phyloP scores from a whole-genome alignment of 2,797 vertebrate genomes.

The Molossus alvarezi region DNA sequence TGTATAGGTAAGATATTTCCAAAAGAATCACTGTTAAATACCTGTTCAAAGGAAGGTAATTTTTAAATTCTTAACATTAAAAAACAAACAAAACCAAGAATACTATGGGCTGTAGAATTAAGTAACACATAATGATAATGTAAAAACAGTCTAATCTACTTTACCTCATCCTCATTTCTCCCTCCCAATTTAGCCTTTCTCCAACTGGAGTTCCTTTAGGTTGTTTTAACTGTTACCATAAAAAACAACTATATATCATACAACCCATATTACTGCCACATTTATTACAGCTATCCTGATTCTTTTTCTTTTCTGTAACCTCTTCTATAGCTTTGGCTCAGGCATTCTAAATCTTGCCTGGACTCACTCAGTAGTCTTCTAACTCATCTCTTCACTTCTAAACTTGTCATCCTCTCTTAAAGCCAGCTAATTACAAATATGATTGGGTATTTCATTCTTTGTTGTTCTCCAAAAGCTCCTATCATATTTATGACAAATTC shows the following conservation, averaged over 20 bases:
- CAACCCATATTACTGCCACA: not conserved
- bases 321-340: not conserved
- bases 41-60: constrained; percentile 17
- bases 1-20: not conserved
- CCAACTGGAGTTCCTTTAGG: not conserved
- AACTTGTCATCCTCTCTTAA: not conserved
- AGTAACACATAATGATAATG: constrained; percentile 17
- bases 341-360: not conserved
- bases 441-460: constrained; percentile 6
- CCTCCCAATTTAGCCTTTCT: not conserved
- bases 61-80: constrained; percentile 17
- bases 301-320: not conserved
- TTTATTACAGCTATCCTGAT: not conserved
- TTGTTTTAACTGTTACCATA: constrained; percentile 46
- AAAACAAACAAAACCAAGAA: not conserved
- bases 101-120: not conserved
- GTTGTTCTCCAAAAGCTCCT: constrained; percentile 36
- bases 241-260: not conserved
- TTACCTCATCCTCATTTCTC: not conserved
- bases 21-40: constrained; percentile 44
- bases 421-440: constrained; percentile 9
- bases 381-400: not conserved
- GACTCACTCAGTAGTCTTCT: not conserved
- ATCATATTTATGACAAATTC: not conserved
- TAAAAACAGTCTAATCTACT: not conserved